Evolutionary conservation across 2,888 invertebrate species (phyloP).

Genomic region (Idaea dimidiata): DNA sequence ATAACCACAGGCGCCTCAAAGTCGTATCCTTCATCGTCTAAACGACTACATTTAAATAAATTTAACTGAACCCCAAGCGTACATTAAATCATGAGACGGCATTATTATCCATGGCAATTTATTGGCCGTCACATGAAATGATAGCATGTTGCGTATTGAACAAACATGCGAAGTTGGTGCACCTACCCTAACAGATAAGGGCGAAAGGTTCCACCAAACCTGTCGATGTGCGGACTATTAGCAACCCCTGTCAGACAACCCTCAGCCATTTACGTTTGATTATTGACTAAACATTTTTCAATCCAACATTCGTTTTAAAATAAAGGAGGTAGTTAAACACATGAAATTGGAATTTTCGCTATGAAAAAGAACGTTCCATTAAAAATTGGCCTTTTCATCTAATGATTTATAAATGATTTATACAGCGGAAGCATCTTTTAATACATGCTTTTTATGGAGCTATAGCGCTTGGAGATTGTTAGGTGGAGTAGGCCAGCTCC

Average conservation of each 20-base stretch:
- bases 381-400: no score
- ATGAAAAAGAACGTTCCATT: neutral
- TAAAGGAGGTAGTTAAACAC: neutral
- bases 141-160: constrained; percentile 46
- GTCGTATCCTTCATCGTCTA: constrained; percentile 26
- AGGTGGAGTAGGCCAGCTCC: no score
- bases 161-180: constrained; percentile 39
- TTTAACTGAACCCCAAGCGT: constrained; percentile 35
- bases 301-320: neutral
- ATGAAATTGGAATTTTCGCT: neutral
- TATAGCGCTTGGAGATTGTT: no score
- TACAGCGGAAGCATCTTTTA: no score
- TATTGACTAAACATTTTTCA: constrained; percentile 32
- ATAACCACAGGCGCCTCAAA: constrained; percentile 23
- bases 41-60: constrained; percentile 45
- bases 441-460: no score
- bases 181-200: constrained; percentile 3
- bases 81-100: constrained; percentile 44
- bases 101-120: constrained; percentile 42
- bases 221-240: constrained; percentile 31
- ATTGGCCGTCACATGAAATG: constrained; percentile 45
- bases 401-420: no score
- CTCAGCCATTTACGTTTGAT: constrained; percentile 28
- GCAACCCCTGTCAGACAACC: constrained; percentile 32
- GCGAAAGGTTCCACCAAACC: constrained; percentile 39